phyloP scores from a whole-genome alignment of 2,888 invertebrate genomes.

The Eristalinus aeneus region DNA sequence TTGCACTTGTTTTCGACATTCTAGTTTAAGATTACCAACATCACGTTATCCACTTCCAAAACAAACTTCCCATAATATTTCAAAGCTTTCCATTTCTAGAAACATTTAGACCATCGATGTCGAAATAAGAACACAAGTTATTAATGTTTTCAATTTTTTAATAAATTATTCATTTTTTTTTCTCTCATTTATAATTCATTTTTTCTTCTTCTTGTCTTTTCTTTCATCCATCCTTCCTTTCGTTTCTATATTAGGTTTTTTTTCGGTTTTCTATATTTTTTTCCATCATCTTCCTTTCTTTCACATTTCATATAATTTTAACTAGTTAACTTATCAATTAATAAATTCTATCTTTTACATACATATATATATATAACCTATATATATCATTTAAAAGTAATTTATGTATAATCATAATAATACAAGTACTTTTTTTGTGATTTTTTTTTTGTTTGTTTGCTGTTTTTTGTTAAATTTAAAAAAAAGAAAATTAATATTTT shows the following conservation, averaged over 20 bases:
- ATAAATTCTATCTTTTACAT: constrained; percentile 66
- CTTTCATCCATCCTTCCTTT: constrained; percentile 18
- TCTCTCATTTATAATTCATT: constrained; percentile 68
- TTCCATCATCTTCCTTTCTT: neutral
- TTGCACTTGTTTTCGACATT: no score
- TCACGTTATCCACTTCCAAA: neutral
- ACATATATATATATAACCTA: constrained; percentile 7
- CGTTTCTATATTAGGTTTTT: constrained; percentile 3
- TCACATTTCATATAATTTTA: constrained; percentile 69
- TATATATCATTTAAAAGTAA: constrained; percentile 61
- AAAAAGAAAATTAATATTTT: constrained; percentile 9
- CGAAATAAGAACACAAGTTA: constrained; percentile 55
- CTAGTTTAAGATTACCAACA: no score
- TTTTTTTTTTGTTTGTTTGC: constrained; percentile 6
- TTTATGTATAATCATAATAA: constrained; percentile 63
- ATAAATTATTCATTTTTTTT: constrained; percentile 71
- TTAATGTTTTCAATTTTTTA: constrained; percentile 69
- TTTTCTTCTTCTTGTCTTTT: constrained; percentile 26
- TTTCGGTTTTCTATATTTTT: constrained; percentile 37
- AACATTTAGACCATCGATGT: neutral
- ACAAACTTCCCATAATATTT: neutral
- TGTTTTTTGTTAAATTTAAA: constrained; percentile 41
- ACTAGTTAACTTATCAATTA: constrained; percentile 70
- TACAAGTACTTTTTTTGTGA: constrained; percentile 25
- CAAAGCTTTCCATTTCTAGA: no score